Evolutionary conservation across 1,140 invertebrate genomes (phyloP).

Genomic region (Phortica variegata): DNA sequence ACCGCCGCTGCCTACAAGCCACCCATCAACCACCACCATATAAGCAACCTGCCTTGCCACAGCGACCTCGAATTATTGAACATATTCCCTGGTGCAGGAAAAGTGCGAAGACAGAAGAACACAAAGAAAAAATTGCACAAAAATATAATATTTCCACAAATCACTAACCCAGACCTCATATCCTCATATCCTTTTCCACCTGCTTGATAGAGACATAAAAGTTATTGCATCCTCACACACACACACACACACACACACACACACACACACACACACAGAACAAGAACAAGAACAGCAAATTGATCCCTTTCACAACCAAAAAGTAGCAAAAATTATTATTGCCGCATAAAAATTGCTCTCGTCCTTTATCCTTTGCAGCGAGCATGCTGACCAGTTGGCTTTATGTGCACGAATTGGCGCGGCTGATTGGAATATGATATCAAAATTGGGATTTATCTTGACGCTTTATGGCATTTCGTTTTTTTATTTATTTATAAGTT

Average conservation of each 20-base stretch:
- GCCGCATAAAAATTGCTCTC: conserved; percentile 9
- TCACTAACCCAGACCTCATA: too few species aligned
- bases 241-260: too few species aligned
- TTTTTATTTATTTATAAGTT: conserved; percentile 29
- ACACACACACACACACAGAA: too few species aligned
- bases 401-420: conserved; percentile 41
- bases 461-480: conserved; percentile 20
- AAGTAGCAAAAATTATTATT: conserved; percentile 12
- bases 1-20: too few species aligned
- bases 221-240: too few species aligned
- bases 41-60: too few species aligned
- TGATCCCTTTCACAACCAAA: too few species aligned
- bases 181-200: too few species aligned
- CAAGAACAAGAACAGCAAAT: too few species aligned
- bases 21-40: too few species aligned
- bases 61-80: too few species aligned
- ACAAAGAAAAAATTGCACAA: not conserved
- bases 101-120: not conserved
- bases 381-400: conserved; percentile 41
- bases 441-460: conserved; percentile 22
- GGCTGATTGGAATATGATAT: conserved; percentile 56
- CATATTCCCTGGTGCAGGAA: not conserved
- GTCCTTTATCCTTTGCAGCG: not conserved
- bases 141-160: conserved; percentile 1
- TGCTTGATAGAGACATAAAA: too few species aligned